Evolutionary conservation across 2,113 vertebrate species (phyloP).

Genomic region (Isichthys henryi): DNA sequence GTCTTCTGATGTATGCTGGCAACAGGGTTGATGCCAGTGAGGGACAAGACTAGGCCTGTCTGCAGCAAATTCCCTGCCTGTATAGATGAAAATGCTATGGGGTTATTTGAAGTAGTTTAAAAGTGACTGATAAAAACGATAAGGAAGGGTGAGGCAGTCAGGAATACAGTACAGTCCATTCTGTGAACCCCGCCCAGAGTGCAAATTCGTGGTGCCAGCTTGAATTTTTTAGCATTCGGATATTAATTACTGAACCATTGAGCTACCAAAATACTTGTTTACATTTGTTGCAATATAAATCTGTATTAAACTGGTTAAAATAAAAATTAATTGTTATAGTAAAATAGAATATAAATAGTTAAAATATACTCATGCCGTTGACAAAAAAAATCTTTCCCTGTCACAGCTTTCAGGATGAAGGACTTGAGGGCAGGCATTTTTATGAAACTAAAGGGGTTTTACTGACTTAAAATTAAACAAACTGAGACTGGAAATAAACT

Average conservation of each 20-base stretch:
- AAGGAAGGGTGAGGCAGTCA: not conserved
- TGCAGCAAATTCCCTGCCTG: not conserved
- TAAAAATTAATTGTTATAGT: not conserved
- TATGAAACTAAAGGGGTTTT: not conserved
- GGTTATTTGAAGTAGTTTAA: conserved; percentile 4
- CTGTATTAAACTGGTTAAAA: not conserved
- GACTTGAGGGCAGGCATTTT: not conserved
- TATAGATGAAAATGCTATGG: not conserved
- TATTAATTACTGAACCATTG: not conserved
- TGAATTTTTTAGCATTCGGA: not conserved
- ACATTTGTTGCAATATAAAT: not conserved
- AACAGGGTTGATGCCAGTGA: conserved; percentile 3
- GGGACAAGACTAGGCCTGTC: conserved; percentile 26
- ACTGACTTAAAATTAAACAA: not conserved
- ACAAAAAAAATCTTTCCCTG: not conserved
- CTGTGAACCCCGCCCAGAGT: not conserved
- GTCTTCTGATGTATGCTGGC: conserved; percentile 15
- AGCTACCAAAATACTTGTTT: not conserved
- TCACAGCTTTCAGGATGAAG: not conserved
- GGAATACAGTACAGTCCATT: not conserved
- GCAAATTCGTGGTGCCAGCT: not conserved
- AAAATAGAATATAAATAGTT: not conserved
- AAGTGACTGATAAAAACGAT: not conserved
- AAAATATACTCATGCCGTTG: not conserved
- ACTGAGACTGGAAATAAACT: not conserved